These are phyloP conservation scores for Globodera rostochiensis DNA, from an alignment of 1,140 invertebrate species.

Conservation along the genomic window DNA sequence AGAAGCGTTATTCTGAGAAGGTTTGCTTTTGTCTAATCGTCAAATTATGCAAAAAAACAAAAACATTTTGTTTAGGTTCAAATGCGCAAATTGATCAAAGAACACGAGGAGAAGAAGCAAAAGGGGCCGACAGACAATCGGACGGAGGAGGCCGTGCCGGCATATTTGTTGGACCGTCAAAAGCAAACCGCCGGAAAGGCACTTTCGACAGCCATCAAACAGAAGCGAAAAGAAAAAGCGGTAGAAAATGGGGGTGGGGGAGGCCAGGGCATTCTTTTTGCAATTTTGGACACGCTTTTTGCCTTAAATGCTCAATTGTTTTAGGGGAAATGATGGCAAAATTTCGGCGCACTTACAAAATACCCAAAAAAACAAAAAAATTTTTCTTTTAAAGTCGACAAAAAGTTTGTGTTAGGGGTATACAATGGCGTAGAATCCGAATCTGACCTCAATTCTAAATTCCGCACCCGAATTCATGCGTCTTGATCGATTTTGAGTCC, in stretches of 20 bases:
- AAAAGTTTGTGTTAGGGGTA: no score
- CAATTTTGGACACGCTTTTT: no score
- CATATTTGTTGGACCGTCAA: slow-evolving; percentile 94
- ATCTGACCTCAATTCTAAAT: no score
- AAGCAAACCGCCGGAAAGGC: slow-evolving; percentile 85
- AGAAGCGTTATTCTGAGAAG: slow-evolving; percentile 93
- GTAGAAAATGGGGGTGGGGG: slow-evolving; percentile 56
- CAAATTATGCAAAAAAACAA: slow-evolving; percentile 8
- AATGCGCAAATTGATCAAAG: slow-evolving; percentile 66
- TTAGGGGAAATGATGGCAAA: no score
- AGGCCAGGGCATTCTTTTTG: no score
- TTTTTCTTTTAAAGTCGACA: no score
- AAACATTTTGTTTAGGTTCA: slow-evolving; percentile 64
- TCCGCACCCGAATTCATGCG: no score
- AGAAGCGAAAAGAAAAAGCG: slow-evolving; percentile 98
- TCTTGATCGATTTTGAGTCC: no score
- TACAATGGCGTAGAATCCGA: no score
- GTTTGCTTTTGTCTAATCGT: slow-evolving; percentile 68
- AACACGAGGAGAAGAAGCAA: slow-evolving; percentile 72
- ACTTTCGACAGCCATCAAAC: slow-evolving; percentile 98
- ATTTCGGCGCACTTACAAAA: no score
- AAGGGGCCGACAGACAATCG: slow-evolving; percentile 80
- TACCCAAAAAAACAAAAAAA: no score
- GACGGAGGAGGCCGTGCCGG: slow-evolving; percentile 86
- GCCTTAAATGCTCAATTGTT: no score